Evolutionary conservation across 2,888 invertebrate species (phyloP), one percentile per base, ranked within the genome.

Genomic region (Harmothoe impar): DNA sequence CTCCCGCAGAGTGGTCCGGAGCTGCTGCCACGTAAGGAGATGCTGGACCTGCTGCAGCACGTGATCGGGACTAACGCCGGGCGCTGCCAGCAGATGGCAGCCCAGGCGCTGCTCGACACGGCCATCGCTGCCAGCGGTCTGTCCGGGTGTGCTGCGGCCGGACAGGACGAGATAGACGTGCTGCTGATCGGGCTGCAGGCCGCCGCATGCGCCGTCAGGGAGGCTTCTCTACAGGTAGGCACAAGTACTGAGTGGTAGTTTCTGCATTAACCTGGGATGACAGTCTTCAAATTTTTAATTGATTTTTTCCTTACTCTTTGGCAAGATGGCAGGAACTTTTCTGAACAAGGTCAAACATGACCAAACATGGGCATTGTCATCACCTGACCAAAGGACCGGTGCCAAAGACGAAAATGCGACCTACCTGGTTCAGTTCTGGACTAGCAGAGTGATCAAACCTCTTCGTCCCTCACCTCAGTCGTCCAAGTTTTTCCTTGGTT

Each of bases 1-100:
- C n/a, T n/a, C n/a, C n/a, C n/a, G n/a, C 92, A 96, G 95, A 96
- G 97, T 93, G 97, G 98, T 95, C 98, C 98, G 0, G 96, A 97
- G 91, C 97, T 98, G 93, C 96, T 98, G 94, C 99, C 99, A 5
- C 96, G 98, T 62, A 97, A 97, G 94, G 97, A 98, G 94, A 98
- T 99, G 97, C 97, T 98, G 94, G 97, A 97, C 84, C 96, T 98
- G 90, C 96, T 99, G 68, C 97, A 98, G 91, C 90, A 93, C 29
- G 93, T 95, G 25, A 93, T 95, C 25, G 93, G 94, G 15, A 93
- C 94, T 10, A 93, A 93, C 17, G 81, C 92, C 23, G 90, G 92
- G 5, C 93, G 93, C 23, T 86, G 95, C 29, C 98, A 98, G 95
- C 97, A 97, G 12, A 97, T 97, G 94, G 98, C 98, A 56, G 97